phyloP scores from a whole-genome alignment of 1,140 invertebrate species.

The Macrobrachium nipponense region DNA sequence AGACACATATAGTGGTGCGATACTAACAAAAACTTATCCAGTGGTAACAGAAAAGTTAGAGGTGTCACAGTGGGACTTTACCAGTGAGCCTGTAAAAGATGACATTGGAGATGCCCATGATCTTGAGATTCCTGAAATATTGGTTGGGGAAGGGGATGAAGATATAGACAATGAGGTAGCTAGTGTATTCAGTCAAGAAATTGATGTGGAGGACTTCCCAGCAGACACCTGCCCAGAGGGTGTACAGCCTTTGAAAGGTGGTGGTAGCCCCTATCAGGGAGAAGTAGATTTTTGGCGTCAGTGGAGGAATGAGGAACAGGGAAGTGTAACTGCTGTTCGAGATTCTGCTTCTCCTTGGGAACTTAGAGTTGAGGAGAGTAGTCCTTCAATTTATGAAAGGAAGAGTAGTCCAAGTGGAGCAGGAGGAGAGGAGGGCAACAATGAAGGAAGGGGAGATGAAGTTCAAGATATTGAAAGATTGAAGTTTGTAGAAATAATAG shows the following conservation, averaged over 20 bases:
- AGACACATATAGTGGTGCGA: too few species aligned
- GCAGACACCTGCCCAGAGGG: neutral
- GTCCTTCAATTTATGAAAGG: neutral
- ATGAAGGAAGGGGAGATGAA: neutral
- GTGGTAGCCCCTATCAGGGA: neutral
- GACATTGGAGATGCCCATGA: neutral
- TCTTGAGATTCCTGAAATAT: constrained; percentile 17
- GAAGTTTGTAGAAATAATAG: too few species aligned
- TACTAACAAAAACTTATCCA: too few species aligned
- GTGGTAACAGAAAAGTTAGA: too few species aligned
- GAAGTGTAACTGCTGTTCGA: constrained; percentile 17
- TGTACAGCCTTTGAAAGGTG: constrained; percentile 19
- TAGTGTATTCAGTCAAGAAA: constrained; percentile 22
- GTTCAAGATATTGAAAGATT: too few species aligned
- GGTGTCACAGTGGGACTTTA: too few species aligned
- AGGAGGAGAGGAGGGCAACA: neutral
- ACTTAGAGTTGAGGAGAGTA: neutral
- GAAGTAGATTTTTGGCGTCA: constrained; percentile 53
- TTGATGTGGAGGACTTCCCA: neutral
- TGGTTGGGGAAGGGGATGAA: constrained; percentile 33
- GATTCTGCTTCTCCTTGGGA: constrained; percentile 52
- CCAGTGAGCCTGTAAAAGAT: neutral
- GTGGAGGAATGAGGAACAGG: constrained; percentile 43
- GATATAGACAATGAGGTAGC: constrained; percentile 43
- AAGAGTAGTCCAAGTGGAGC: neutral